phyloP scores from a whole-genome alignment of 2,113 vertebrate genomes.

The Diphyllodes magnificus region DNA sequence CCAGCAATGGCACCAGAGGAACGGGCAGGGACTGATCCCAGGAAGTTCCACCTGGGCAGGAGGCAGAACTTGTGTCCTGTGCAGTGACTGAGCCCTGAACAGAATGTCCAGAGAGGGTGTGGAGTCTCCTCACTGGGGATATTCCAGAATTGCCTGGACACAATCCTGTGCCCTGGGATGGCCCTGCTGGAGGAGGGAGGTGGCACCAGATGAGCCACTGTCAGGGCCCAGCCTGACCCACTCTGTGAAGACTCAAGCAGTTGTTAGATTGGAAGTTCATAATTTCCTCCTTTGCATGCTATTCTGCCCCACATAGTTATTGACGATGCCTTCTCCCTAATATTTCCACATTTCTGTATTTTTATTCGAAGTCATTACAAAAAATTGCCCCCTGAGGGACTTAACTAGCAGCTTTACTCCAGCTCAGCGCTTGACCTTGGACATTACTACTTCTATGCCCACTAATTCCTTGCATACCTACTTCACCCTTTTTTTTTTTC shows the following conservation, averaged over 20 bases:
- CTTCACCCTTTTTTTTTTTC: neutral
- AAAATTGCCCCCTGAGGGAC: neutral
- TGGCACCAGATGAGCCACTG: neutral
- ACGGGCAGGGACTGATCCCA: neutral
- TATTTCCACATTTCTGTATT: neutral
- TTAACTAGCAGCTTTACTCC: neutral
- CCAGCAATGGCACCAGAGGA: neutral
- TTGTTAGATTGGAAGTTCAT: neutral
- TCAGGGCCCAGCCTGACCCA: neutral
- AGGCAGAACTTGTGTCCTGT: neutral
- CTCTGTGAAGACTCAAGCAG: neutral
- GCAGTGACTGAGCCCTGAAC: fast-evolving
- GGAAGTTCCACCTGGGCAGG: fast-evolving
- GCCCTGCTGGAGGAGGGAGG: neutral
- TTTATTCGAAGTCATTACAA: neutral
- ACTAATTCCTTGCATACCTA: neutral
- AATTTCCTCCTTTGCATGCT: neutral
- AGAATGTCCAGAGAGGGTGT: neutral
- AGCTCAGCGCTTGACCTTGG: neutral
- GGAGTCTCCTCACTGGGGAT: neutral
- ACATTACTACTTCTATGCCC: neutral
- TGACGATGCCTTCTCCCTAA: neutral
- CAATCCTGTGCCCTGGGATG: neutral
- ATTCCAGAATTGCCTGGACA: fast-evolving
- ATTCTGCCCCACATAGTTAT: neutral